Evolutionary conservation across 2,113 vertebrate genomes (phyloP).

Genomic region (Empidonax alnorum): DNA sequence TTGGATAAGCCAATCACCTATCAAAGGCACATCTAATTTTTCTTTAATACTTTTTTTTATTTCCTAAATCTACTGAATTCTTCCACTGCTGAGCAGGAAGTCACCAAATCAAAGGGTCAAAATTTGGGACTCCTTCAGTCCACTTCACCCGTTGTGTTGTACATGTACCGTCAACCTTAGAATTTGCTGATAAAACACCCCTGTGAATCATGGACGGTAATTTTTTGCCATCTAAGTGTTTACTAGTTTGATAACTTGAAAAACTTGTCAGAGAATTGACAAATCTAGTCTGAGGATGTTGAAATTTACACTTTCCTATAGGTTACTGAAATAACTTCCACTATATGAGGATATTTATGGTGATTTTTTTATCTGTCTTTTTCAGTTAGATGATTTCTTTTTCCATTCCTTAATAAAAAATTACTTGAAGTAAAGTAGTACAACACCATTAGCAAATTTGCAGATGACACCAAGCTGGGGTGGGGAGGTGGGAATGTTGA

Average conservation of each 20-base stretch:
- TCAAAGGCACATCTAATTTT: neutral
- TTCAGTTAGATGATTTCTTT: neutral
- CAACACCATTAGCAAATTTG: neutral
- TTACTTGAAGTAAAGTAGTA: neutral
- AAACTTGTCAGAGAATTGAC: neutral
- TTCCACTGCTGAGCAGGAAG: neutral
- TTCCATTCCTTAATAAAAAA: neutral
- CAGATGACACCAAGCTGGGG: too few relatives aligned
- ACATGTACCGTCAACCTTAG: neutral
- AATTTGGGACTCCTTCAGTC: neutral
- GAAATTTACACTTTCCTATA: neutral
- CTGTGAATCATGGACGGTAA: neutral
- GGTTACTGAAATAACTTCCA: neutral
- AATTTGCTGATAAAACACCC: neutral
- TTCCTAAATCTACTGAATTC: neutral
- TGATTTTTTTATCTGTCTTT: neutral
- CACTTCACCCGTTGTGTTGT: neutral
- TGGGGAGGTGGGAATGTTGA: too few relatives aligned
- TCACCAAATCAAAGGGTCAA: neutral
- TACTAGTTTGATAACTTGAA: neutral
- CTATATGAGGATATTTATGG: neutral
- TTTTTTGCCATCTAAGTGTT: neutral
- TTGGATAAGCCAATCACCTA: neutral
- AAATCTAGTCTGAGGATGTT: neutral
- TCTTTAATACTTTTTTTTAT: neutral